phyloP scores from a whole-genome alignment of 2,888 invertebrate species.

The Lottia scabra region DNA sequence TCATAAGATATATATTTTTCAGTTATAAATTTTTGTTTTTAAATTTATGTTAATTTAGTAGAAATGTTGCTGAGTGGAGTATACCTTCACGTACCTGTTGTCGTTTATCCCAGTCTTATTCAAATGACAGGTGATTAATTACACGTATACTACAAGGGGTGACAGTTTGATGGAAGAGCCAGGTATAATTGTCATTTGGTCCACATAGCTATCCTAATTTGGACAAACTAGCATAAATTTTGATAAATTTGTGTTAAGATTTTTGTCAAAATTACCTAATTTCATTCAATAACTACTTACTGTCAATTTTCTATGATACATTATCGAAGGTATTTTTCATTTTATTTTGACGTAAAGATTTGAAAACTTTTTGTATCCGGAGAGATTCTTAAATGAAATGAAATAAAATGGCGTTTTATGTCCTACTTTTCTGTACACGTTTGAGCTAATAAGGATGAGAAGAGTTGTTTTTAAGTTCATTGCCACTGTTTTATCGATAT shows the following conservation, averaged over 20 bases:
- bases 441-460: no score
- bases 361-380: no score
- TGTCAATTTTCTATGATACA: conserved; percentile 4
- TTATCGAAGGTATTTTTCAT: not conserved
- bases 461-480: no score
- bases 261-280: not conserved
- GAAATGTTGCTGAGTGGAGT: not conserved
- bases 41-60: no score
- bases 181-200: not conserved
- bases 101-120: not conserved
- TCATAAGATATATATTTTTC: no score
- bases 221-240: not conserved
- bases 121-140: not conserved
- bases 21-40: no score
- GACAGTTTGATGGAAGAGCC: not conserved
- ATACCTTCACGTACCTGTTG: not conserved
- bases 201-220: conserved; percentile 2
- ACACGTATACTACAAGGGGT: not conserved
- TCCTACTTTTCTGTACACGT: no score
- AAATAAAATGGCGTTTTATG: no score
- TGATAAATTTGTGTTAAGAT: not conserved
- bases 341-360: no score
- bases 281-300: not conserved
- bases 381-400: no score
- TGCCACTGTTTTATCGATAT: no score